Conservation (phyloP, 2,113 vertebrate species). For the Redunca redunca region DNA sequence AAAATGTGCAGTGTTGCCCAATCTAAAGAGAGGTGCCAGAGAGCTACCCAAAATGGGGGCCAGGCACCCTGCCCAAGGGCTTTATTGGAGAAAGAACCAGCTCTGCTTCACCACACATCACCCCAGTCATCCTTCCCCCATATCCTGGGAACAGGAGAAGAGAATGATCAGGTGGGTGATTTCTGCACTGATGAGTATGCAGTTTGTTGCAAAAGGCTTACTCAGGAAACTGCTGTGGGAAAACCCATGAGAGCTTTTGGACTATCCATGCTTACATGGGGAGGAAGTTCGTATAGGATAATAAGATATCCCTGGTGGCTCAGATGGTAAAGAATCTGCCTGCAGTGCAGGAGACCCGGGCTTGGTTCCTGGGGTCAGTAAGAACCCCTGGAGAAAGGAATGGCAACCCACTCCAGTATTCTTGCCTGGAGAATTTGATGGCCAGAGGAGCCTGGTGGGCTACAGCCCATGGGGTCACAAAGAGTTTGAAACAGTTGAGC, state of each 20-base stretch:
- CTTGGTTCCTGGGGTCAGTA: background rate
- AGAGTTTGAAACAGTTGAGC: background rate
- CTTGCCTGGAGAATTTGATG: background rate
- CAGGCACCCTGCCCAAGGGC: fast-evolving
- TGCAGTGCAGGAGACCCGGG: background rate
- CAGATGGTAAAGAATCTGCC: background rate
- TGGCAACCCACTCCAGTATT: background rate
- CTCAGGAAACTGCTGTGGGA: background rate
- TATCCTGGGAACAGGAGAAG: background rate
- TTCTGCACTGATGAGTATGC: fast-evolving
- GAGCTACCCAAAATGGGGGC: background rate
- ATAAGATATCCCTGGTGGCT: fast-evolving
- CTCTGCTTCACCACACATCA: fast-evolving
- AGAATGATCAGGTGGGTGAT: background rate
- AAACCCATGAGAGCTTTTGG: fast-evolving
- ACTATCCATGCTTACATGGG: fast-evolving
- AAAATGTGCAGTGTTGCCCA: background rate
- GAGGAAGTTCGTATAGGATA: too few relatives aligned
- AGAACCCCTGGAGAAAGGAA: background rate
- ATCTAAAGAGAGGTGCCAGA: background rate
- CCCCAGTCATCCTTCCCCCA: too few relatives aligned
- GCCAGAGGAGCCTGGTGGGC: background rate
- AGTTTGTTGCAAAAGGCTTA: background rate
- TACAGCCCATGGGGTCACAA: background rate
- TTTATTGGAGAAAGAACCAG: background rate